These are phyloP conservation scores for Dendroctonus ponderosae DNA, from an alignment of 1,140 invertebrate genomes.

Conservation along the genomic window DNA sequence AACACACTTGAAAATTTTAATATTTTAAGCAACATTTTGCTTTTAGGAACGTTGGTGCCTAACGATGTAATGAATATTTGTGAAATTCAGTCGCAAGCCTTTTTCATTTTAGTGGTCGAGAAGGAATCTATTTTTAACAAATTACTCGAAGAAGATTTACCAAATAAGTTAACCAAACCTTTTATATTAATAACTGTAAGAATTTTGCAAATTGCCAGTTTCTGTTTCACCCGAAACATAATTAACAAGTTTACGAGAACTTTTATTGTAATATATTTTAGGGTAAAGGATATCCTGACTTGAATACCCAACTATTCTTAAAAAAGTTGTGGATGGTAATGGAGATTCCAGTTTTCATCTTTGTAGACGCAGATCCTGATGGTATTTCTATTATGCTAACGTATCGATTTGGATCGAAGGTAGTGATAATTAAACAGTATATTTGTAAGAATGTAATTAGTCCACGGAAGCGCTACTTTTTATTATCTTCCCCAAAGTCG, in stretches of 20 bases:
- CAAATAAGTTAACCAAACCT: constrained; percentile 54
- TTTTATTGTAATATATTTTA: constrained; percentile 46
- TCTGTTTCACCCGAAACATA: constrained; percentile 15
- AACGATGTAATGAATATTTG: constrained; percentile 64
- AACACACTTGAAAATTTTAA: not conserved
- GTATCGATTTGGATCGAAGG: constrained; percentile 72
- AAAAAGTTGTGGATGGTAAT: constrained; percentile 65
- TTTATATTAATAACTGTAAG: constrained; percentile 79
- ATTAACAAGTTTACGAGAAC: not conserved
- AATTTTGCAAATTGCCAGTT: constrained; percentile 12
- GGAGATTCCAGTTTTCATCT: constrained; percentile 69
- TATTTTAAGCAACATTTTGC: constrained; percentile 11
- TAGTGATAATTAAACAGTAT: constrained; percentile 37
- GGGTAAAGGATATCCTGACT: constrained; percentile 93
- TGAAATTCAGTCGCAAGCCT: constrained; percentile 63
- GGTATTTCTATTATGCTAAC: constrained; percentile 85
- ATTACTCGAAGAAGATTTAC: constrained; percentile 70
- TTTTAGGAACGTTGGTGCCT: constrained; percentile 68
- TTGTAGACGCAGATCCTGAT: constrained; percentile 90
- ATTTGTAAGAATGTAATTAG: not conserved
- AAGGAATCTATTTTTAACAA: constrained; percentile 92
- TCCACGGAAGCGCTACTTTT: not conserved
- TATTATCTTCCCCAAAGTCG: not conserved
- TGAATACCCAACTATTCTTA: constrained; percentile 77
- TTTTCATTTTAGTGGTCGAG: constrained; percentile 84